Base-by-base conservation (phyloP, 2,113 vertebrate genomes). In the Ptychochromis oligacanthus region DNA sequence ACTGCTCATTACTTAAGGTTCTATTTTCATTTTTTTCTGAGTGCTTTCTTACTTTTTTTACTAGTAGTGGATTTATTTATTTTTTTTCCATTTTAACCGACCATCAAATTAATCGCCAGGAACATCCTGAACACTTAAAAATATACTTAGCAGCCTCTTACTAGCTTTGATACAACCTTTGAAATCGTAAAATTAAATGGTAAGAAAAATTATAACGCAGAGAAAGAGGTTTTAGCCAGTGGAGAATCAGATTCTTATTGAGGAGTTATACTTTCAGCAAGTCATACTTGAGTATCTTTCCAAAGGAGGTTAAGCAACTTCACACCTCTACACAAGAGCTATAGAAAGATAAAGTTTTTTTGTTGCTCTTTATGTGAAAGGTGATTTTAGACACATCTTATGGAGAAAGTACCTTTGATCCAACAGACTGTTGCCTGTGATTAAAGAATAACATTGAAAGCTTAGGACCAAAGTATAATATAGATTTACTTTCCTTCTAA, bases 201-300 rank as follows among this genome's bases (percentile, higher is more conserved):
- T 46, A 46, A 46, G 43, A 46, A 15, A 13, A 46, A 43, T 43
- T 12, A 43, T 43, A 46, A 46, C 46, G 9, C 3, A 49, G 18
- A 49, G 24, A 70, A 20, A 55, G 36, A 70, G 13, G 12, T 46
- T 46, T 46, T 46, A 14, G 4, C 3, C 15, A 49, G 15, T 15
- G 46, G 46, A 15, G 13, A 26, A 59, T 60, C 17, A 4, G 18
- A 81, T 72, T 83, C 62, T 62, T 38, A 56, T 80, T 84, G 55
- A 84, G 58, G 80, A 80, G 58, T 81, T 81, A 77, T 75, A 75
- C 26, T 57, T 65, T 17, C 77, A 84, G 77, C 54, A 14, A 28
- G 65, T 87, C 82, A 85, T 81, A 87, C 85, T 89, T 90, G 15
- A 49, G 38, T 24, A 15, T 64, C 28, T 43, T 62, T 52, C 46